These are phyloP conservation scores for Mus minutoides DNA, from an alignment of 2,797 vertebrate species.

Conservation along the genomic window DNA sequence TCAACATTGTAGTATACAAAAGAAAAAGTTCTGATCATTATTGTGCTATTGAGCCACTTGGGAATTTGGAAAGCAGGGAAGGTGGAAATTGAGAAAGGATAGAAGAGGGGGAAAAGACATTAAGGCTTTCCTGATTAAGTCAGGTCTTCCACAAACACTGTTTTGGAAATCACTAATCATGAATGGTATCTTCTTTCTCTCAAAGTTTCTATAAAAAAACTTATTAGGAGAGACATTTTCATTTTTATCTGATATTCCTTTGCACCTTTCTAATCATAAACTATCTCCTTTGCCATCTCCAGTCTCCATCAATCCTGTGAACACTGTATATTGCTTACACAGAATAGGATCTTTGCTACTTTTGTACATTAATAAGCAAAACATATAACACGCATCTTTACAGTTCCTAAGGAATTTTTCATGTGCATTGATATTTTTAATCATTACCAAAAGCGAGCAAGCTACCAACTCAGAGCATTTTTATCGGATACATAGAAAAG, in stretches of 20 bases:
- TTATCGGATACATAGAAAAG: neutral
- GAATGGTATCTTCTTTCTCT: neutral
- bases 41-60: neutral
- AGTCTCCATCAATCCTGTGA: neutral
- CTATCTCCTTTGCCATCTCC: neutral
- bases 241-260: neutral
- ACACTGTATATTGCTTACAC: fast-evolving
- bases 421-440: neutral
- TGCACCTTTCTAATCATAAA: neutral
- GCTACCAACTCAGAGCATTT: neutral
- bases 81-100: neutral
- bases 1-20: neutral
- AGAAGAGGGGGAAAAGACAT: neutral
- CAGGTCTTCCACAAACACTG: neutral
- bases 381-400: neutral
- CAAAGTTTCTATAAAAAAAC: neutral
- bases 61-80: neutral
- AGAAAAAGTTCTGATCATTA: neutral
- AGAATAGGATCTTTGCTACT: neutral
- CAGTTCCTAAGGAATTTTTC: neutral
- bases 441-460: neutral
- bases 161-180: neutral
- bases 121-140: neutral
- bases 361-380: neutral
- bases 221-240: neutral